phyloP scores from a whole-genome alignment of 2,888 invertebrate genomes.

The Drosophila kokeensis region DNA sequence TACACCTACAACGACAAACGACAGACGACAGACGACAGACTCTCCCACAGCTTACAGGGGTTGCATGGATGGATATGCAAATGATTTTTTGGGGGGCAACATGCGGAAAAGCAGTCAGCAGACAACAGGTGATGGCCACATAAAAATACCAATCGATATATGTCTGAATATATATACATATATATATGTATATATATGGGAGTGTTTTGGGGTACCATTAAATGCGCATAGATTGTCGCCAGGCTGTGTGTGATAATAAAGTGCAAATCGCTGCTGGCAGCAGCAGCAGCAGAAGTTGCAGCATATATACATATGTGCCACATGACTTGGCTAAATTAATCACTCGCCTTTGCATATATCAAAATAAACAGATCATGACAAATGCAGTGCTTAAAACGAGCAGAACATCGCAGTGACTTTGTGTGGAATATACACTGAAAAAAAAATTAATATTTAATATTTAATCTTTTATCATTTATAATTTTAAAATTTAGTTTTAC shows the following conservation, averaged over 20 bases:
- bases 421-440: not conserved
- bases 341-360: slow-evolving; percentile 59
- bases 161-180: not conserved
- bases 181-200: not conserved
- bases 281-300: slow-evolving; percentile 22
- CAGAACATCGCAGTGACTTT: slow-evolving; percentile 31
- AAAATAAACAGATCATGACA: slow-evolving; percentile 80
- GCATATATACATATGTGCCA: not conserved
- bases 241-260: slow-evolving; percentile 53
- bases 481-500: too few species aligned
- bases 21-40: not conserved
- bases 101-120: slow-evolving; percentile 12
- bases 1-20: slow-evolving; percentile 50
- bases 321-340: slow-evolving; percentile 62
- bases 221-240: slow-evolving; percentile 41
- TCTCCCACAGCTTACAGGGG: slow-evolving; percentile 6
- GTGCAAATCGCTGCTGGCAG: slow-evolving; percentile 57
- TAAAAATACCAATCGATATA: slow-evolving; percentile 67
- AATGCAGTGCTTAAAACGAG: slow-evolving; percentile 70
- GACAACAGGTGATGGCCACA: slow-evolving; percentile 72
- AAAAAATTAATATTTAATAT: too few species aligned
- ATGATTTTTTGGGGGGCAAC: slow-evolving; percentile 35
- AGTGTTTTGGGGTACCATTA: slow-evolving; percentile 31
- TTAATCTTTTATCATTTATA: not conserved
- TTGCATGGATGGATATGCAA: slow-evolving; percentile 64